Percentiles rank a stretch among this genome's conserved stretches.
These are phyloP conservation scores for Glaucopsyche alexis DNA, from an alignment of 2,888 invertebrate genomes.

Conservation along the genomic window DNA sequence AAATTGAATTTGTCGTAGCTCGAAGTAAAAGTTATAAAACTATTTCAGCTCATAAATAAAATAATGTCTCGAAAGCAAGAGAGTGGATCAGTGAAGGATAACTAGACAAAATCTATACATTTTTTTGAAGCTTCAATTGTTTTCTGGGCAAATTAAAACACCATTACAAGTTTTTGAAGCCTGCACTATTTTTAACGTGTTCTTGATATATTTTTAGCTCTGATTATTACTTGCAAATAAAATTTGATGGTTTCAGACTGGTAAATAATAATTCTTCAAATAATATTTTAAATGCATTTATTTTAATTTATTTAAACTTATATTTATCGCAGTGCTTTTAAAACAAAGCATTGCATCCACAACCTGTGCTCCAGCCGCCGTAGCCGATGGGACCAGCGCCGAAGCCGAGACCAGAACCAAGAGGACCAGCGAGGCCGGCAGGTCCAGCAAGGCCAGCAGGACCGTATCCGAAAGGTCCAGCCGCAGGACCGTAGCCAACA, in stretches of 20 bases:
- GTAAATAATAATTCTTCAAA: neutral
- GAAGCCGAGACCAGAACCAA: neutral
- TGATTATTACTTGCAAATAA: no score
- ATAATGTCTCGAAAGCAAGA: no score
- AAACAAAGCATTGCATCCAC: neutral
- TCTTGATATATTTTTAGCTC: no score
- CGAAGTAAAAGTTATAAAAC: no score
- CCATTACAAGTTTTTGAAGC: no score
- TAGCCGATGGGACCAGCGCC: neutral
- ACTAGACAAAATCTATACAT: no score
- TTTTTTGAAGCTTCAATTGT: no score
- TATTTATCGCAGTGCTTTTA: neutral
- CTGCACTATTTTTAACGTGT: no score
- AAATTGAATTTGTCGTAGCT: no score
- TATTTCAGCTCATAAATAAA: no score
- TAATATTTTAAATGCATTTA: neutral
- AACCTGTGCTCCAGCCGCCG: constrained; percentile 6
- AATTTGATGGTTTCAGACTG: neutral
- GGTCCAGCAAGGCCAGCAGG: neutral
- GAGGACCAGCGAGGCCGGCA: neutral
- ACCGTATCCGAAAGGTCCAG: constrained; percentile 11
- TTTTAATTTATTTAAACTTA: neutral
- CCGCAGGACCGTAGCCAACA: neutral
- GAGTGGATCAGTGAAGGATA: no score
- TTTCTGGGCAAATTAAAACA: no score